Evolutionary conservation across 2,888 invertebrate genomes (phyloP), one percentile per base, ranked within the genome.

Genomic region (Scaeva pyrastri): DNA sequence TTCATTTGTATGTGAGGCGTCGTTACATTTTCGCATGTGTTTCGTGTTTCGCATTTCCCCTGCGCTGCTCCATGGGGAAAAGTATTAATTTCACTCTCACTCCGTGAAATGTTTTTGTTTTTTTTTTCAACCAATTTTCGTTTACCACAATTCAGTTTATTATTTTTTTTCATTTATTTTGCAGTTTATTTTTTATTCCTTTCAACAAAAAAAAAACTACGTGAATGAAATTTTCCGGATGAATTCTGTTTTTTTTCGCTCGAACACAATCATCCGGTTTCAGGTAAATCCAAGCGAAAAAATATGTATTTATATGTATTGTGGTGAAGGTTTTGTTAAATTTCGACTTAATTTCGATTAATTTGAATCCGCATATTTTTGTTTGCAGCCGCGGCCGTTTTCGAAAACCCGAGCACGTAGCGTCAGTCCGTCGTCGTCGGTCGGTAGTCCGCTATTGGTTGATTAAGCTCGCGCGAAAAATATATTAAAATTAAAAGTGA

Each of bases 341-440:
- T 73, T 77, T 73, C 43, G 60, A 78, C 52, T 83, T 73, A 64
- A 83, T 83, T 83, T 73, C 66, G 72, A 78, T 83, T 73, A 78
- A 70, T 83, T 83, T 56, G 12, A 60, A 41, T 60, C n/a, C 39
- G 23, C 12, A 26, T 31, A 26, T 66, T 1, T 2, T 12, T 50
- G 60, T 58, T n/a, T 16, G 62, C 39, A 23, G 48, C 14, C 12
- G 26, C 16, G 41, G 16, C 12, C 11, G 1, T 36, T 36, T 21
- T 0, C 2, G 7, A 62, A 64, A 68, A 70, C 10, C 50, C 50
- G 39, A 41, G 41, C 68, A 43, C 68, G 68, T 31, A 5, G 31
- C 31, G 2, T 31, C 6, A 8, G n/a, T n/a, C n/a, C 26, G 26
- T 26, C 26, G 26, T 26, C 6, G 26, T 26, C 26, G 26, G n/a